phyloP scores from a whole-genome alignment of 1,140 invertebrate genomes.

The Pseudomyrmex dendroicus region DNA sequence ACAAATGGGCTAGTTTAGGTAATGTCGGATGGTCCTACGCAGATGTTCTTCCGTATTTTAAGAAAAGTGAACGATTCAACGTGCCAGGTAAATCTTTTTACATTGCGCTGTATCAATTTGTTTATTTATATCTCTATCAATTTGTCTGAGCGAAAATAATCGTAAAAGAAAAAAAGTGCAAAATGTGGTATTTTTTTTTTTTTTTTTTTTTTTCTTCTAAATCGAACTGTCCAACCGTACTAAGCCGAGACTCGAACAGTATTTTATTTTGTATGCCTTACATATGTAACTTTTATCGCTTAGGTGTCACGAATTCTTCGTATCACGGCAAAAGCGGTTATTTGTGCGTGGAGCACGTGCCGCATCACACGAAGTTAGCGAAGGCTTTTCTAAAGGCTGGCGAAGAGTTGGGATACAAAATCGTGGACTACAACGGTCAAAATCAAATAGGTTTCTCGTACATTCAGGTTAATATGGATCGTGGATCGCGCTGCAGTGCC shows the following conservation, averaged over 20 bases:
- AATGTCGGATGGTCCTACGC: conserved; percentile 89
- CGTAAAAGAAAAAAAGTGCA: no score
- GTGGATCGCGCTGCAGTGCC: conserved; percentile 88
- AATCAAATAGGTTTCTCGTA: conserved; percentile 86
- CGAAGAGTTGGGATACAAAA: conserved; percentile 84
- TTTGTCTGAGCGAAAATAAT: background rate
- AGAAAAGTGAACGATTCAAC: conserved; percentile 86
- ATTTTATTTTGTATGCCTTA: background rate
- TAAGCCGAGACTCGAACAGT: background rate
- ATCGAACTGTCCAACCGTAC: background rate
- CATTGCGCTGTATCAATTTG: background rate
- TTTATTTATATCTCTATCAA: background rate
- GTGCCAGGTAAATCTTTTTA: conserved; percentile 77
- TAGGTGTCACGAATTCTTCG: conserved; percentile 79
- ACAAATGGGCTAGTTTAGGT: conserved; percentile 89
- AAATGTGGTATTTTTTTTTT: background rate
- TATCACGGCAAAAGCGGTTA: conserved; percentile 85
- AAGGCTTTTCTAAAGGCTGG: conserved; percentile 87
- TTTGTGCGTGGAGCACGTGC: conserved; percentile 81
- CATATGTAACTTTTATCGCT: no score
- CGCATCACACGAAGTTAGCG: conserved; percentile 82
- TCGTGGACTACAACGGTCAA: conserved; percentile 86
- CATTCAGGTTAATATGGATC: conserved; percentile 89
- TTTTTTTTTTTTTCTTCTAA: background rate
- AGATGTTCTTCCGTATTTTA: conserved; percentile 87